Base-by-base conservation (phyloP, 2,797 vertebrate genomes). In the Tarsius wallacei region DNA sequence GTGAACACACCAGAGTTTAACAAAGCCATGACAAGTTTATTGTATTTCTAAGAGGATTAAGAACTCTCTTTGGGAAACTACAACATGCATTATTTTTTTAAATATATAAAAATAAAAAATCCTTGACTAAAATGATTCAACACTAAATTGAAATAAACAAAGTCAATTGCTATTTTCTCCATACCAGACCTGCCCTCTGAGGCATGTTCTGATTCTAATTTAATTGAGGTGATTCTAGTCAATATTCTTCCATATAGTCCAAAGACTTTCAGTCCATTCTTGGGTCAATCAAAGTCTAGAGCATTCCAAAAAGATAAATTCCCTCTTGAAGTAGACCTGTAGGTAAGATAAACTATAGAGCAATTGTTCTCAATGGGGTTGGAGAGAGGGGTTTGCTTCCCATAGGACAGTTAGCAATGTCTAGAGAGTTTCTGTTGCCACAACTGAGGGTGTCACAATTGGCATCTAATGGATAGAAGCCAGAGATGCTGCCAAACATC, bases 141-240 rank as follows among this genome's bases (percentile, higher is more conserved):
- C 1, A 57, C 24, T 63, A 87, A 71, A 49, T 51, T 90, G 49
- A 87, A 90, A 83, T 57, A 57, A 71, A 66, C 42, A 81, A 94
- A 70, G 28, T 63, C 12, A 93, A 71, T 11, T 70, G 8, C 47
- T 77, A 16, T 64, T 87, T 87, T 83, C 42, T 19, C 76, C 7
- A 14, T 24, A 15, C 36, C 87, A 49, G 15, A 11, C 11, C 53
- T 77, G 21, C 19, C 5, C 70, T 93, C 82, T 90, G 71, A 94
- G n/a, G 42, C 42, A 68, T n/a, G 11, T 53, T 87, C 49, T 74
- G 33, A 87, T 61, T 83, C 22, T 66, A 95, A 95, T 80, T 88
- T 63, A 95, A 66, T 70, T 15, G 88, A 74, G 4, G 51, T 84
- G 71, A 57, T 51, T 74, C 26, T 17, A 71, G 61, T 1, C 53